phyloP scores from a whole-genome alignment of 1,140 invertebrate species.

The Aricia agestis region DNA sequence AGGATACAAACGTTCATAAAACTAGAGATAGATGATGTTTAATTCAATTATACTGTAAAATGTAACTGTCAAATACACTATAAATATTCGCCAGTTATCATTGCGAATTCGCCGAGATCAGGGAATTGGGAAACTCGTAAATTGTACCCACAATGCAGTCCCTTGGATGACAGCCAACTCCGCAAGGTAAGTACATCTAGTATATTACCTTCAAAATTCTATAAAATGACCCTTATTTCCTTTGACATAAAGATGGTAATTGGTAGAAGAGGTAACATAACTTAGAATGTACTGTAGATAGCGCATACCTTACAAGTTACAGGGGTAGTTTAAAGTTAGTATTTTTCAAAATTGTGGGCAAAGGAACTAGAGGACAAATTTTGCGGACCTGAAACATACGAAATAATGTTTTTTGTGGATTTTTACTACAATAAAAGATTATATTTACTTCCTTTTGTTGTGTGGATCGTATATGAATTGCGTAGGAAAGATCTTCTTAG shows the following conservation, averaged over 20 bases:
- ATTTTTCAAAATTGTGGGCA: too few relatives aligned
- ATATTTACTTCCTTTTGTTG: too few relatives aligned
- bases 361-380: not conserved
- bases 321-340: not conserved
- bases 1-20: too few relatives aligned
- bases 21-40: too few relatives aligned
- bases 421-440: not conserved
- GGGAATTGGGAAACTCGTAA: slow-evolving; percentile 35
- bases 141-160: slow-evolving; percentile 45
- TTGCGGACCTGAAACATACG: not conserved
- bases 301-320: slow-evolving; percentile 16
- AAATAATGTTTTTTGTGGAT: not conserved
- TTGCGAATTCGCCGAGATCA: slow-evolving; percentile 9
- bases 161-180: slow-evolving; percentile 36
- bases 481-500: too few relatives aligned
- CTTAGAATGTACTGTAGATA: too few relatives aligned
- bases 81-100: not conserved
- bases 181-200: not conserved
- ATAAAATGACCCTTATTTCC: too few relatives aligned
- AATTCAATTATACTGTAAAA: too few relatives aligned
- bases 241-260: too few relatives aligned
- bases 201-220: too few relatives aligned
- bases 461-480: too few relatives aligned
- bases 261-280: too few relatives aligned
- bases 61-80: not conserved